A percentile compares a stretch with the other conserved stretches of the same genome.
phyloP scores from a whole-genome alignment of 53 echinoderm and acorn worm species.

The Crossaster papposus region DNA sequence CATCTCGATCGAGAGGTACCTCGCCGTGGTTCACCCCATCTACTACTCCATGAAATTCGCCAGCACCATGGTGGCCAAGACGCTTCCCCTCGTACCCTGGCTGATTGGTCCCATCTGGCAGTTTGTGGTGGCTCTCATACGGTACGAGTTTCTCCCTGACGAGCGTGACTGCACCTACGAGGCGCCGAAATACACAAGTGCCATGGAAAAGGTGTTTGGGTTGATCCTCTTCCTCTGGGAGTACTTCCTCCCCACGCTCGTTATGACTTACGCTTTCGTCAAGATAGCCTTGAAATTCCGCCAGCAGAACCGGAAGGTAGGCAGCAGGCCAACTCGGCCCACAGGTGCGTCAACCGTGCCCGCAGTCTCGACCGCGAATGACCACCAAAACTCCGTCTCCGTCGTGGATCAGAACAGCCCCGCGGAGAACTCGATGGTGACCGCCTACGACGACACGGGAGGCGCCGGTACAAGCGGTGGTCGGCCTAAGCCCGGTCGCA shows the following conservation, averaged over 20 bases:
- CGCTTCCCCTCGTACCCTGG: constrained; percentile 39
- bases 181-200: not conserved
- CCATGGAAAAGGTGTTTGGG: constrained; percentile 55
- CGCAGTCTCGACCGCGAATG: constrained; percentile 4
- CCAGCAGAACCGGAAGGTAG: constrained; percentile 34
- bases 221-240: constrained; percentile 79
- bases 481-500: constrained; percentile 16
- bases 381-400: constrained; percentile 37
- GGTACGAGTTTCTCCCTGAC: constrained; percentile 11
- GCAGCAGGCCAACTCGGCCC: constrained; percentile 5
- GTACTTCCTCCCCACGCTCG: constrained; percentile 69
- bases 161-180: not conserved
- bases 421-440: constrained; percentile 24
- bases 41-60: constrained; percentile 71
- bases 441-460: not conserved
- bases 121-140: constrained; percentile 13
- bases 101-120: constrained; percentile 52
- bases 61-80: constrained; percentile 33
- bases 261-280: constrained; percentile 79
- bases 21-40: constrained; percentile 76
- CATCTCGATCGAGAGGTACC: constrained; percentile 79
- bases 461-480: constrained; percentile 20
- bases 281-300: constrained; percentile 56
- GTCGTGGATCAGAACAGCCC: constrained; percentile 34
- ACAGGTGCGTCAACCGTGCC: constrained; percentile 1